Evolutionary conservation across 2,113 vertebrate genomes (phyloP).

Genomic region (Siniperca chuatsi): DNA sequence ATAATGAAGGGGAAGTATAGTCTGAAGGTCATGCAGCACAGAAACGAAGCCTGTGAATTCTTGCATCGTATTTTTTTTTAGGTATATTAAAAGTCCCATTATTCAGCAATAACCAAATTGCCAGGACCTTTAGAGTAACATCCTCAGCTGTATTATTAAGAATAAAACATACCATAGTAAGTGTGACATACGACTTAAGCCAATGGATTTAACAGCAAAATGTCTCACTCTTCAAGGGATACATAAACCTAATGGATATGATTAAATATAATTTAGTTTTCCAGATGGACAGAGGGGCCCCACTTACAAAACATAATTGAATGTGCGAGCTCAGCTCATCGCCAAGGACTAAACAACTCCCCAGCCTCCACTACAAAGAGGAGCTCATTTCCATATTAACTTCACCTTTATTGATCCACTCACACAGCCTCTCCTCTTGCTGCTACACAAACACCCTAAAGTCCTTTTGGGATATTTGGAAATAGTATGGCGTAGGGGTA

Average conservation of each 20-base stretch:
- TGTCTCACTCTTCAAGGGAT: conserved; percentile 61
- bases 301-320: conserved; percentile 71
- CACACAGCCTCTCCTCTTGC: conserved; percentile 11
- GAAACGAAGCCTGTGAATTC: conserved; percentile 7
- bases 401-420: conserved; percentile 69
- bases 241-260: conserved; percentile 71
- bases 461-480: conserved; percentile 19
- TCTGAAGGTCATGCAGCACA: conserved; percentile 34
- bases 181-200: conserved; percentile 42
- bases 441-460: conserved; percentile 27
- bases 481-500: not conserved
- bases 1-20: not conserved
- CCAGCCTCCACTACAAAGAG: conserved; percentile 61
- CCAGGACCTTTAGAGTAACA: conserved; percentile 21
- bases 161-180: conserved; percentile 49
- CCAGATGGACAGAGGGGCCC: conserved; percentile 71
- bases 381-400: conserved; percentile 74
- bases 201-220: conserved; percentile 59
- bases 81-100: conserved; percentile 12
- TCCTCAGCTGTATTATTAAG: conserved; percentile 35
- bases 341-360: conserved; percentile 73
- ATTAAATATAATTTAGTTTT: conserved; percentile 75
- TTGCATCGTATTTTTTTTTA: not conserved
- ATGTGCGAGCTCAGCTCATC: conserved; percentile 72
- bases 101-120: conserved; percentile 36